Conservation (phyloP, 1,140 invertebrate species). For the Ectropis grisescens region DNA sequence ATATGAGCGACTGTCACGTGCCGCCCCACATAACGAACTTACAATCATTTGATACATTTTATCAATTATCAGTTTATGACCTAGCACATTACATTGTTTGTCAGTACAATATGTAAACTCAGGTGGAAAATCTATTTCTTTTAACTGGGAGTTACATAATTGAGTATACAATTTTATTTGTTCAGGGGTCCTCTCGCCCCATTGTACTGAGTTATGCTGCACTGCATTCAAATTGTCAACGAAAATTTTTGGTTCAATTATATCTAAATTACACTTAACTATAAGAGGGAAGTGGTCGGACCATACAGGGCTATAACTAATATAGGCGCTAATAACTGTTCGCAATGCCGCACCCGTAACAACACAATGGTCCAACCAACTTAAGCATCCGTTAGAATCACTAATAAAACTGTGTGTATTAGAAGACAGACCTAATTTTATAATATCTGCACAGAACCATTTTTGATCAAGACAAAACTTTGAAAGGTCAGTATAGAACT, state of each 20-base stretch:
- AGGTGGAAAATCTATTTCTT: not conserved
- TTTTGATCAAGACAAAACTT: constrained; percentile 4
- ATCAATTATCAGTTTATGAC: not conserved
- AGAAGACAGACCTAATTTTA: not conserved
- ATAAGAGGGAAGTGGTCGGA: not conserved
- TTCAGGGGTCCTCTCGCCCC: not conserved
- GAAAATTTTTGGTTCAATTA: not conserved
- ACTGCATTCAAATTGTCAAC: not conserved
- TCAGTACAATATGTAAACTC: not conserved
- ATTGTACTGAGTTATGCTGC: not conserved
- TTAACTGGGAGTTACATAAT: not conserved
- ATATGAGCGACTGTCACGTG: not conserved
- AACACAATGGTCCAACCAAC: not conserved
- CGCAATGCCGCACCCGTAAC: not conserved
- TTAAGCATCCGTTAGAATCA: not conserved
- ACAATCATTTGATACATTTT: not conserved
- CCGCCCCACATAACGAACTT: not conserved
- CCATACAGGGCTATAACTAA: not conserved
- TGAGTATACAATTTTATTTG: not conserved
- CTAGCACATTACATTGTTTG: not conserved
- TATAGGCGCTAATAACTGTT: not conserved
- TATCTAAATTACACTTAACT: not conserved
- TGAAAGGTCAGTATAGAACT: too few species aligned
- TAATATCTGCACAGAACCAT: constrained; percentile 6
- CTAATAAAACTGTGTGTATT: constrained; percentile 2